These are phyloP conservation scores for Dicrurus megarhynchus DNA, from an alignment of 2,113 vertebrate species.

Conservation along the genomic window DNA sequence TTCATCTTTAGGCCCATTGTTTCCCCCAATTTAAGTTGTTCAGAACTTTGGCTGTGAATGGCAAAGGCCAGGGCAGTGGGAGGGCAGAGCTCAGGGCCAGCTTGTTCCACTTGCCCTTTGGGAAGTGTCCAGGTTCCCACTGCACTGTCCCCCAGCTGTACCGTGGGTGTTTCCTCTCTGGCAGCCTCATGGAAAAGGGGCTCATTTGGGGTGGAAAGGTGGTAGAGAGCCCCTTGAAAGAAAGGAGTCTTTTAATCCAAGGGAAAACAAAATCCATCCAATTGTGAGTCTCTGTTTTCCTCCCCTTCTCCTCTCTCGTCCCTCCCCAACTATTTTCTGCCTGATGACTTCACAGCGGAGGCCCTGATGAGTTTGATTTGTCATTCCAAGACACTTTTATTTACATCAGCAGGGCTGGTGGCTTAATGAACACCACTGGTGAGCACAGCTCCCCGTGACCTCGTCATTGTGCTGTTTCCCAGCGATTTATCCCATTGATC, in stretches of 20 bases:
- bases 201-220: background rate
- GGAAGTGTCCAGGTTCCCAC: accelerated
- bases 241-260: background rate
- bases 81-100: background rate
- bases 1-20: background rate
- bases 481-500: background rate
- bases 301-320: background rate
- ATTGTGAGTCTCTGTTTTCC: accelerated
- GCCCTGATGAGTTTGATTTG: background rate
- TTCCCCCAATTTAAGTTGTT: background rate
- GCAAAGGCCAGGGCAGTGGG: background rate
- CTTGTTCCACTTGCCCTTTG: accelerated
- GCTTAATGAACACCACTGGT: accelerated
- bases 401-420: background rate
- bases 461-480: background rate
- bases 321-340: background rate
- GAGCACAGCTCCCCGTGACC: accelerated
- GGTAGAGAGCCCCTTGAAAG: background rate
- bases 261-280: background rate
- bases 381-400: background rate
- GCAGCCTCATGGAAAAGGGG: background rate
- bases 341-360: background rate
- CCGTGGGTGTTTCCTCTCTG: background rate
- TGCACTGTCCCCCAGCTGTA: accelerated
- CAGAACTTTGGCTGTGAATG: background rate